Conservation (phyloP, 2,113 vertebrate species). For the Colossoma macropomum region DNA sequence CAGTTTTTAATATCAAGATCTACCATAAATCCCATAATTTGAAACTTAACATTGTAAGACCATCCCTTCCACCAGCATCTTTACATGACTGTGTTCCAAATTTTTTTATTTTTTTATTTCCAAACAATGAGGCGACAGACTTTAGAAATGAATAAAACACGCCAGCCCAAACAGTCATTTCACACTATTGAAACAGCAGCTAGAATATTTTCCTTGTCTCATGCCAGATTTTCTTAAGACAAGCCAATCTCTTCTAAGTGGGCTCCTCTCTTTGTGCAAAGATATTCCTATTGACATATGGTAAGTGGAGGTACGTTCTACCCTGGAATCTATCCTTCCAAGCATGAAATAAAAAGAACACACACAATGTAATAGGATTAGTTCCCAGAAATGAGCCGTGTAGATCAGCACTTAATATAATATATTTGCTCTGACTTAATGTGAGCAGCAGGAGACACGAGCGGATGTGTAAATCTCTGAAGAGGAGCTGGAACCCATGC, state of each 20-base stretch:
- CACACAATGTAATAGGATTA: slow-evolving; percentile 67
- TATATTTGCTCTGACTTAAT: slow-evolving; percentile 68
- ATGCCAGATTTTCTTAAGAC: background rate
- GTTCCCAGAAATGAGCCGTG: slow-evolving; percentile 71
- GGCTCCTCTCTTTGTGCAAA: slow-evolving; percentile 9
- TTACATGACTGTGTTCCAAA: background rate
- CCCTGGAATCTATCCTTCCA: slow-evolving; percentile 45
- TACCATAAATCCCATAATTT: no score
- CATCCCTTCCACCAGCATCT: background rate
- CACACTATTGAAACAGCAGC: background rate
- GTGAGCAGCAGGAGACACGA: slow-evolving; percentile 56
- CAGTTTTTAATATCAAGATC: no score
- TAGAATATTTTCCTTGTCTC: background rate
- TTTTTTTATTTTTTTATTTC: background rate
- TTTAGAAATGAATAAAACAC: background rate
- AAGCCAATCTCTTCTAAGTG: background rate
- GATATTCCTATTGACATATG: slow-evolving; percentile 55
- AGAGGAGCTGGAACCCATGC: slow-evolving; percentile 54
- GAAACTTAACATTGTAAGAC: no score
- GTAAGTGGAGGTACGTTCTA: slow-evolving; percentile 61
- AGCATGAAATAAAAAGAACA: slow-evolving; percentile 71
- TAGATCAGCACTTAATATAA: slow-evolving; percentile 65
- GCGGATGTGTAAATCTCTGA: slow-evolving; percentile 67
- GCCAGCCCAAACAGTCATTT: background rate
- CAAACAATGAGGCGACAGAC: background rate